Evolutionary conservation across 2,888 invertebrate genomes (phyloP).

Genomic region (Tholera decimalis): DNA sequence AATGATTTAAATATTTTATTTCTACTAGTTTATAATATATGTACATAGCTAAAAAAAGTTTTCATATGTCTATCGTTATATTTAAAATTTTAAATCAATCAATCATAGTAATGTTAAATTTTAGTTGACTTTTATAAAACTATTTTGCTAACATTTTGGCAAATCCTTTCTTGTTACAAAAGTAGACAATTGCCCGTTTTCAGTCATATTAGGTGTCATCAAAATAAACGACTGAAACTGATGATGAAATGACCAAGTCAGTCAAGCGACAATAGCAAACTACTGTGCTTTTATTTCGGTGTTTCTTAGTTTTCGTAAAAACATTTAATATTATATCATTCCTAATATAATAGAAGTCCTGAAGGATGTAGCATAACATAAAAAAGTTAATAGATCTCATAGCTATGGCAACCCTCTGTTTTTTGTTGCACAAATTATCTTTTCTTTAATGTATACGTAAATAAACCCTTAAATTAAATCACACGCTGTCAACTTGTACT

Average conservation of each 20-base stretch:
- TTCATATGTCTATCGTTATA: not conserved
- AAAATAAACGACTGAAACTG: too few relatives aligned
- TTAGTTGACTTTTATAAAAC: not conserved
- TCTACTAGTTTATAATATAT: conserved; percentile 19
- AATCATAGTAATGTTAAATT: conserved; percentile 3
- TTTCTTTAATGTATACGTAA: not conserved
- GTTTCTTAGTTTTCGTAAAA: not conserved
- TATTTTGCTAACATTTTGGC: not conserved
- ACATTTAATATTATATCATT: not conserved
- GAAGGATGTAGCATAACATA: too few relatives aligned
- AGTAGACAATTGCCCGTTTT: not conserved
- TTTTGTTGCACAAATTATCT: not conserved
- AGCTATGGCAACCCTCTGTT: not conserved
- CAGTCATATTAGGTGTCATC: not conserved
- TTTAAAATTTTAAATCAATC: conserved; percentile 14
- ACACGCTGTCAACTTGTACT: too few relatives aligned
- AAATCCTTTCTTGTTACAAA: conserved; percentile 1
- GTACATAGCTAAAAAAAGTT: conserved; percentile 2
- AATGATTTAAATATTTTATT: conserved; percentile 9
- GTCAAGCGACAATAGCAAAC: not conserved
- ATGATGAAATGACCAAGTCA: not conserved
- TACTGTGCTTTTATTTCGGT: not conserved
- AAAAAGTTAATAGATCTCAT: not conserved
- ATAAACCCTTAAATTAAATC: too few relatives aligned
- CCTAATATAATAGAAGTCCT: too few relatives aligned